Conservation (phyloP, 2,113 vertebrate species). For the Anser cygnoides region DNA sequence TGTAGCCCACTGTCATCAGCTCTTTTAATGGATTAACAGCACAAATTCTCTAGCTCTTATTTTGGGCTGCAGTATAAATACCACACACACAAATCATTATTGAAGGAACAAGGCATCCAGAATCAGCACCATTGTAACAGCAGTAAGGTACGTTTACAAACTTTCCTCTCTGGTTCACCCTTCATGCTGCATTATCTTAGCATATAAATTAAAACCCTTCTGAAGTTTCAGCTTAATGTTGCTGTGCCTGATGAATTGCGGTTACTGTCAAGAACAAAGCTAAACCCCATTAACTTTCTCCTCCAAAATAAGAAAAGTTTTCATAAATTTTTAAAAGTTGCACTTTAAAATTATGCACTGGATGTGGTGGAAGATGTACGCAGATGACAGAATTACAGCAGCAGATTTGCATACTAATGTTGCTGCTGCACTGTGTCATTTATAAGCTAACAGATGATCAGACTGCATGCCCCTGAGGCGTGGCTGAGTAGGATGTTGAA, state of each 20-base stretch:
- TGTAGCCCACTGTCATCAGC: not conserved
- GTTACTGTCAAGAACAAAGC: slow-evolving; percentile 15
- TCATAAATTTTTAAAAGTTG: slow-evolving; percentile 63
- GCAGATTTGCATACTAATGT: not conserved
- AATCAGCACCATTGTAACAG: not conserved
- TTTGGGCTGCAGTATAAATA: not conserved
- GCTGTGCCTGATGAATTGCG: not conserved
- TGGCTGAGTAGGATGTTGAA: not conserved
- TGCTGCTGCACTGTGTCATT: not conserved
- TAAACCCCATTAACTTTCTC: not conserved
- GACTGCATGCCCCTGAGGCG: rapidly evolving
- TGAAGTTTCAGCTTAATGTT: not conserved
- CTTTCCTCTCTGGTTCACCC: not conserved
- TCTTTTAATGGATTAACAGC: not conserved
- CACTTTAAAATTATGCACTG: slow-evolving; percentile 78
- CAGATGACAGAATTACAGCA: not conserved
- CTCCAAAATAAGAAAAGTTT: slow-evolving; percentile 1
- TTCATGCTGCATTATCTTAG: not conserved
- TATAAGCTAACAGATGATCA: not conserved
- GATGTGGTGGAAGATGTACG: slow-evolving; percentile 38
- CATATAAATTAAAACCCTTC: not conserved
- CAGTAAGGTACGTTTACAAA: not conserved
- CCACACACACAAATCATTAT: not conserved
- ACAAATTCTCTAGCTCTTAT: not conserved
- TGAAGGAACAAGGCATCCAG: not conserved